Base-by-base conservation (phyloP, 2,888 invertebrate species). In the Melipona beecheii region DNA sequence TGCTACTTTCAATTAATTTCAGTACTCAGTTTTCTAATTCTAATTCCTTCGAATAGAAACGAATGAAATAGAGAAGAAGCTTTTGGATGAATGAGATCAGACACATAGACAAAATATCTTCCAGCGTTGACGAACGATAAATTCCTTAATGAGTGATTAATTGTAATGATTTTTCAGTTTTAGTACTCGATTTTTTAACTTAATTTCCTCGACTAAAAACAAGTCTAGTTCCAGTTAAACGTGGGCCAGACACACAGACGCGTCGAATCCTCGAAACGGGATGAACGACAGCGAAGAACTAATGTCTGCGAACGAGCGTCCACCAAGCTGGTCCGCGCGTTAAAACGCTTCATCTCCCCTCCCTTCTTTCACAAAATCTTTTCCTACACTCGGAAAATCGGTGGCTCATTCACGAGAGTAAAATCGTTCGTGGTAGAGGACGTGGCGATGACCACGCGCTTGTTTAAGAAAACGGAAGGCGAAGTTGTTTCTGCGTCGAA, bases 361-460 rank as follows among this genome's bases (percentile, higher is more conserved):
- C 74, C 68, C 70, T 81, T 75, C 82, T 71, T 66, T 80, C 79
- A 60, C 56, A 31, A 54, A 68, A 75, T 70, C 76, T 77, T 78
- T 70, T 80, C 85, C 85, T 85, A 85, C 83, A 76, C 86, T 81
- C 68, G 77, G 82, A 78, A 90, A 90, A 88, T 86, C 87, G 86
- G 68, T 73, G 72, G 81, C 85, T 91, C 90, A 90, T 91, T 90
- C 88, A 90, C 86, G 81, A 69, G 81, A 69, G 75, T 66, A 68
- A 78, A 81, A 71, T 74, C 54, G 49, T 52, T n/a, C 24, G 52
- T 69, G 62, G 13, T 36, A 19, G 6, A 52, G 54, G 54, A 64
- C 9, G 69, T 66, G 56, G 36, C 83, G 36, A 27, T 62, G 73
- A 75, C 69, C 79, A 69, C 17, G 6, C 49, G 56, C 64, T 73